Conservation (phyloP, 2,888 invertebrate genomes). For the Hipparchia sbordonii region DNA sequence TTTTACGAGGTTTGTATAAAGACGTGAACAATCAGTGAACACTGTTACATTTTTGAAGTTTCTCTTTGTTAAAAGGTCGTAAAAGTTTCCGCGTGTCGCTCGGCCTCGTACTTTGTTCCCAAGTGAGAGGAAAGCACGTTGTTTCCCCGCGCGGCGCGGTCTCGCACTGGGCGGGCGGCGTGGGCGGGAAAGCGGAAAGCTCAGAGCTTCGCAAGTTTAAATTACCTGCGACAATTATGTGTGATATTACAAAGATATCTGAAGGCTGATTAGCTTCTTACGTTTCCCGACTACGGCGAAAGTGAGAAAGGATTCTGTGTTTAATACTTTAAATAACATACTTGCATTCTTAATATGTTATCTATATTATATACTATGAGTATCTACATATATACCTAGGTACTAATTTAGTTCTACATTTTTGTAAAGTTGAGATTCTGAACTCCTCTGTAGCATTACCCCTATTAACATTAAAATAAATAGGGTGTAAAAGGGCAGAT, state of each 20-base stretch:
- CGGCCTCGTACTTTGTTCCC: neutral
- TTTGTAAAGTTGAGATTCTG: no score
- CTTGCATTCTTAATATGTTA: no score
- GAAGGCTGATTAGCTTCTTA: neutral
- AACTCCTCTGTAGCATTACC: no score
- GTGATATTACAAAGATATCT: neutral
- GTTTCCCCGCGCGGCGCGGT: neutral
- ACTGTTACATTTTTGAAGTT: neutral
- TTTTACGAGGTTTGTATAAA: no score
- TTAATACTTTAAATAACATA: no score
- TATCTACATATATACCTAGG: no score
- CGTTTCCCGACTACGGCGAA: neutral
- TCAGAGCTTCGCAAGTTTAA: neutral
- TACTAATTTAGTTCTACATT: no score
- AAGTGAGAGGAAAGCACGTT: neutral
- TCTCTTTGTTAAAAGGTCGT: neutral
- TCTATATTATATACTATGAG: no score
- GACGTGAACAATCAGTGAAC: no score
- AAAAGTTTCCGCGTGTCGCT: neutral
- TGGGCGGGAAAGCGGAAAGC: conserved; percentile 10
- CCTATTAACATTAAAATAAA: no score
- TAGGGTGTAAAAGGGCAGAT: no score
- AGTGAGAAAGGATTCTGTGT: no score
- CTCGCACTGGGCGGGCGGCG: conserved; percentile 6
- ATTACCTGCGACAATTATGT: neutral